Base-by-base conservation (phyloP, 1,140 invertebrate species). In the Littorina saxatilis region DNA sequence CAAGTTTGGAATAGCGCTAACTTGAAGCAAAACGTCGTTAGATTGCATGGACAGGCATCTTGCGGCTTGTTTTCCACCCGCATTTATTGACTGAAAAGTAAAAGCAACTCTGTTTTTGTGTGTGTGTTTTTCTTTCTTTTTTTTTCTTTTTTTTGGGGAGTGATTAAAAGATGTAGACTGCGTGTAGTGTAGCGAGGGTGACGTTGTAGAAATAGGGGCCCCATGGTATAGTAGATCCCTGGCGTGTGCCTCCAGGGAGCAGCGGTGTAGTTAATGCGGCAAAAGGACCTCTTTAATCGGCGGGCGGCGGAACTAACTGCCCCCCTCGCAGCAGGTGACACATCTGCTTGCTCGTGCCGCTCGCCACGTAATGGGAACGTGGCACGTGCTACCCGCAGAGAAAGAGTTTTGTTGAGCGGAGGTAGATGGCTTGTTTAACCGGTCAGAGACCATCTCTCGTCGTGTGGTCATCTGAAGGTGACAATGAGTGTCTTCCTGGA, bases 221-320 rank as follows among this genome's bases (percentile, higher is more conserved):
- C 1, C 4, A 27, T 27, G 61, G 61, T 5, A n/a, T 5, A 9
- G 32, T n/a, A 20, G 66, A 39, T 1, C 29, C 17, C 11, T 32
- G 35, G 63, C 63, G 63, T 68, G 63, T 39, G 63, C 35, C 63
- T 35, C 13, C 11, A 23, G 66, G 66, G 66, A 39, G 35, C 35
- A 27, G 55, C n/a, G 17, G 66, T 68, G 39, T 29, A 68, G 37
- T 68, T 68, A 37, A 68, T 68, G 66, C 66, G 9, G 35, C 39
- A 29, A 68, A 23, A 9, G 66, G 66, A 68, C 32, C 32, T 35
- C 35, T 68, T 68, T 68, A 68, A 68, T 68, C 66, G 32, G 35
- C 66, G 66, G 66, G 66, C 66, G 66, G 66, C 39, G 35, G 66
- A 17, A 68, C 66, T 68, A 68, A 68, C 66, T 68, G 66, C 29